phyloP scores from a whole-genome alignment of 2,113 vertebrate genomes.

The Oriolus oriolus region DNA sequence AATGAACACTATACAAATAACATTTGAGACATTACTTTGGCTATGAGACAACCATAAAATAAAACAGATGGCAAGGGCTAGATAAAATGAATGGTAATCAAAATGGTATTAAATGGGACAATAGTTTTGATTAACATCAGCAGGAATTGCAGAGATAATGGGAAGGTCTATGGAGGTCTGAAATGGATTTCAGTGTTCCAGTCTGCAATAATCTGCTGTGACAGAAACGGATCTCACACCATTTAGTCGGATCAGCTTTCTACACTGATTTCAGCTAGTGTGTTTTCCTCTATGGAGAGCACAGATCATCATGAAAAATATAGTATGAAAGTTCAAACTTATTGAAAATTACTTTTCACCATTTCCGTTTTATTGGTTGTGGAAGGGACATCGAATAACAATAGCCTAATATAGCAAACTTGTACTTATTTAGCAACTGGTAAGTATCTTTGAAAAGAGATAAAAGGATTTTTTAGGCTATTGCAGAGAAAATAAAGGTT shows the following conservation, averaged over 20 bases:
- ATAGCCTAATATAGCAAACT: not conserved
- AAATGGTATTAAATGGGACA: conserved; percentile 3
- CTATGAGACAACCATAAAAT: not conserved
- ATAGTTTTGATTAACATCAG: conserved; percentile 6
- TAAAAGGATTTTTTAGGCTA: not conserved
- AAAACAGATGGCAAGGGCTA: not conserved
- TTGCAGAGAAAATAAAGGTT: not conserved
- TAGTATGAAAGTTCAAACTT: not conserved
- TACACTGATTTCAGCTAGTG: not conserved
- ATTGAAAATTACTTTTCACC: not conserved
- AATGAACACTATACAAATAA: not conserved
- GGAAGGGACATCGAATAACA: not conserved
- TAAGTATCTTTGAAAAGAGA: not conserved
- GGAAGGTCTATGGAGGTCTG: not conserved
- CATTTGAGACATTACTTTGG: not conserved
- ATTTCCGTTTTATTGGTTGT: not conserved
- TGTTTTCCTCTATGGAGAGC: not conserved
- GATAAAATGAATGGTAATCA: not conserved
- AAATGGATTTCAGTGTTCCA: not conserved
- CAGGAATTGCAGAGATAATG: not conserved
- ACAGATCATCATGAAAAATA: not conserved
- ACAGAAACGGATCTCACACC: not conserved
- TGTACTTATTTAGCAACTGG: not conserved
- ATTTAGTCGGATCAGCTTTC: not conserved
- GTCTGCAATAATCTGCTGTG: not conserved